Conservation (phyloP, 2,797 vertebrate species). For the Florisuga fusca region DNA sequence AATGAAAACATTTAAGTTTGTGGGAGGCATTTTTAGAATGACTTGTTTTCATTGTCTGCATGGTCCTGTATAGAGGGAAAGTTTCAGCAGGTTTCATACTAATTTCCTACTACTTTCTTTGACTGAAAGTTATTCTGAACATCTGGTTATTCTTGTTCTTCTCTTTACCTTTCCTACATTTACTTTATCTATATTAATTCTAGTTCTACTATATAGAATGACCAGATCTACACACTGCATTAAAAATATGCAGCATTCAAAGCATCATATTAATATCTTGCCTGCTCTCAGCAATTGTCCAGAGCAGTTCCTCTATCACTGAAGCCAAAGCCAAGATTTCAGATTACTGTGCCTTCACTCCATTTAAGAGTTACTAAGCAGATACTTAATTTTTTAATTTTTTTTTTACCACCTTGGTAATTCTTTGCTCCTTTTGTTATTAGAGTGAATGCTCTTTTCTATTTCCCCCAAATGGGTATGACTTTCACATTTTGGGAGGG, state of each 20-base stretch:
- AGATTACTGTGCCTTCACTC: not conserved
- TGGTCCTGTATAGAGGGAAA: not conserved
- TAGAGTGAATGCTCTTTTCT: not conserved
- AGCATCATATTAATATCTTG: not conserved
- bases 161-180: not conserved
- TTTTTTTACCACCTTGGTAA: not conserved
- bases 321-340: not conserved
- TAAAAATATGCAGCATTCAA: not conserved
- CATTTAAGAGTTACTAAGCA: not conserved
- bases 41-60: not conserved
- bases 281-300: not conserved
- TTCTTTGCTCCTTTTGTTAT: not conserved
- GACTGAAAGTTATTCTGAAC: not conserved
- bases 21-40: not conserved
- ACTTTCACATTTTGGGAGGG: not conserved
- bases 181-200: not conserved
- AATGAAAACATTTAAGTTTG: not conserved
- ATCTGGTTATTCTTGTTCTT: not conserved
- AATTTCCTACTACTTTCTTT: not conserved
- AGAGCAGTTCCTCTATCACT: not conserved
- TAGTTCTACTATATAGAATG: not conserved
- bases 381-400: not conserved
- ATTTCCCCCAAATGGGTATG: not conserved
- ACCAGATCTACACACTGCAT: not conserved
- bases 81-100: not conserved